Base-by-base conservation (phyloP, 2,113 vertebrate species). In the Vimba vimba region DNA sequence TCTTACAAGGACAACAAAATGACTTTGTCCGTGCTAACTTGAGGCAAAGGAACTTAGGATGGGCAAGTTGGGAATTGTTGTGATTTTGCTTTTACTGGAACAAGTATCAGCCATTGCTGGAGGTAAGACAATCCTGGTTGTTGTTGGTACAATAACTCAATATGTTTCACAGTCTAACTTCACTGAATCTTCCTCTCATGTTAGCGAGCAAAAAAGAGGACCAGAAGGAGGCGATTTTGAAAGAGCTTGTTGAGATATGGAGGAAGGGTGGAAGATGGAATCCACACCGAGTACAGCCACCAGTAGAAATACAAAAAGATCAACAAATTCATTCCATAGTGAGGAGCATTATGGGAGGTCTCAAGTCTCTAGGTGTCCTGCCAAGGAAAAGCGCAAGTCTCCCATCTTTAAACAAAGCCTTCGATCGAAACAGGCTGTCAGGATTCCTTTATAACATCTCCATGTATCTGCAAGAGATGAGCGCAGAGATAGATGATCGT, bases 381-480 rank as follows among this genome's bases (percentile, higher is more conserved):
- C 91, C 92, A 19, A 90, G 52, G 81, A 94, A 91, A 75, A 92
- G 55, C 64, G 25, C 52, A 50, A 89, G 83, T 90, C 89, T 92
- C 83, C 90, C 92, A 15, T 90, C 92, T 23, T 85, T 93, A 25
- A 92, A 90, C 75, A 94, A 93, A 77, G 88, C 92, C 2, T 83
- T 95, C 6, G 93, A 95, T 88, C 88, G 92, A 76, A 93, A 93
- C 62, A 91, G 94, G 30, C 94, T 96, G 69, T 96, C 95, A 12
- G 92, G 95, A 74, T 97, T 97, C 88, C 93, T 97, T 59, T 94
- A 96, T 91, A 97, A 97, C 89, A 94, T 97, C 91, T 97, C 97
- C 36, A 91, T 94, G 84, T 96, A 96, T 82, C 95, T 97, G 77
- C 95, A 96, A 81, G 96, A 96, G 89, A 93, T 95, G 92, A 96